Percentiles rank a stretch among this genome's conserved stretches.
Evolutionary conservation across 2,113 vertebrate species (phyloP).

Genomic region (Caracal caracal): DNA sequence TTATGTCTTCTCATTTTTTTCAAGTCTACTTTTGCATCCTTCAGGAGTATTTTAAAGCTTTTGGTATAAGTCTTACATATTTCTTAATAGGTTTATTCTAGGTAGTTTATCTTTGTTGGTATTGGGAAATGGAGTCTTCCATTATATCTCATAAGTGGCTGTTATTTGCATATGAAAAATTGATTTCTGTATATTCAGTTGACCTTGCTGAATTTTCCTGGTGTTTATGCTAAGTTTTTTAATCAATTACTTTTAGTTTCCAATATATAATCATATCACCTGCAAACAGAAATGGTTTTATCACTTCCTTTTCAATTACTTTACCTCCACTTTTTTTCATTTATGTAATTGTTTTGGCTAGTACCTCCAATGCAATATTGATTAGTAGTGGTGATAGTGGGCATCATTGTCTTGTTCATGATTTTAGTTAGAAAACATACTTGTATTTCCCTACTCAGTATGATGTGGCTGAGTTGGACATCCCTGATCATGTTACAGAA

Average conservation of each 20-base stretch:
- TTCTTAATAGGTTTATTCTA: constrained; percentile 18
- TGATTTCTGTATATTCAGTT: background rate
- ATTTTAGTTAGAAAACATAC: background rate
- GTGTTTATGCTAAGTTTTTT: background rate
- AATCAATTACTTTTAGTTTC: background rate
- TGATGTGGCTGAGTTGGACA: background rate
- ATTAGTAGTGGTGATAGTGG: background rate
- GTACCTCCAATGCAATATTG: background rate
- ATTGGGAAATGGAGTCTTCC: background rate
- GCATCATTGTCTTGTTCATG: background rate
- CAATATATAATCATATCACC: background rate
- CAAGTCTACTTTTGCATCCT: background rate
- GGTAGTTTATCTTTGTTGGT: background rate
- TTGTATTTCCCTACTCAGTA: background rate
- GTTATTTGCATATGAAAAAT: background rate
- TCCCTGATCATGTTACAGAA: background rate
- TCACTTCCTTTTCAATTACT: background rate
- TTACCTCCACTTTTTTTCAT: constrained; percentile 22
- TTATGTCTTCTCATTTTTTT: background rate
- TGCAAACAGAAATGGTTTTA: constrained; percentile 21
- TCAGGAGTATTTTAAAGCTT: background rate
- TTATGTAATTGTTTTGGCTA: background rate
- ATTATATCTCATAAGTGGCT: background rate
- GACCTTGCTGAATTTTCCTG: constrained; percentile 26
- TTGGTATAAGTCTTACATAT: background rate